Evolutionary conservation across 2,113 vertebrate genomes (phyloP), one percentile per base, ranked within the genome.

Genomic region (Sakesphorus luctuosus): DNA sequence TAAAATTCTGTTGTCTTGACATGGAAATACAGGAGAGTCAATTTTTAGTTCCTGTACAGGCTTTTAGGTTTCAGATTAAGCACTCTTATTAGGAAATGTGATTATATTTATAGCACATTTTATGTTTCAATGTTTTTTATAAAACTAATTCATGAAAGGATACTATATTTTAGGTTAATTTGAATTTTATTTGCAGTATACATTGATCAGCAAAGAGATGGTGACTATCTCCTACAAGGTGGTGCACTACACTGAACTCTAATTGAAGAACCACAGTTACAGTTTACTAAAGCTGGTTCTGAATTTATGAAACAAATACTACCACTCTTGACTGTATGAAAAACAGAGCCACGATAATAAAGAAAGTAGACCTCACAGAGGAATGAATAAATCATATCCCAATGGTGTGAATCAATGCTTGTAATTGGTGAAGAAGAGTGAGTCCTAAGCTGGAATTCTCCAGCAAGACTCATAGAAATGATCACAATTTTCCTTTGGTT

Each of bases 91-190:
- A 85, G 72, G 36, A 94, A n/a, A 29, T 73, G 87, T 73, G 40
- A 58, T 68, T 86, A 63, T 55, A 44, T 87, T 94, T 36, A 19
- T 77, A 76, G 89, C 92, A 74, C 13, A 52, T 76, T 95, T 96
- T 91, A 52, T 88, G 44, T 90, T 96, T 96, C 71, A 69, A 62
- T 83, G n/a, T 36, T 91, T 96, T 91, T 92, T 56, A 87, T 89
- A 90, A 97, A 78, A 75, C 23, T 93, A 35, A 16, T 50, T 52
- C 29, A 78, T 89, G 47, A 84, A 73, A 47, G 36, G 11, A 13
- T 47, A 46, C 6, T 58, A 10, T 77, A n/a, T 43, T 95, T 67
- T 49, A 47, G 11, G 16, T 67, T 78, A 93, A 93, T 74, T 87
- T 87, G 72, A 96, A 94, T 92, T 87, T 49, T 31, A 65, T 56